Evolutionary conservation across 2,888 invertebrate species (phyloP), one percentile per base, ranked within the genome.

Genomic region (Scaptomyza tumidula): DNA sequence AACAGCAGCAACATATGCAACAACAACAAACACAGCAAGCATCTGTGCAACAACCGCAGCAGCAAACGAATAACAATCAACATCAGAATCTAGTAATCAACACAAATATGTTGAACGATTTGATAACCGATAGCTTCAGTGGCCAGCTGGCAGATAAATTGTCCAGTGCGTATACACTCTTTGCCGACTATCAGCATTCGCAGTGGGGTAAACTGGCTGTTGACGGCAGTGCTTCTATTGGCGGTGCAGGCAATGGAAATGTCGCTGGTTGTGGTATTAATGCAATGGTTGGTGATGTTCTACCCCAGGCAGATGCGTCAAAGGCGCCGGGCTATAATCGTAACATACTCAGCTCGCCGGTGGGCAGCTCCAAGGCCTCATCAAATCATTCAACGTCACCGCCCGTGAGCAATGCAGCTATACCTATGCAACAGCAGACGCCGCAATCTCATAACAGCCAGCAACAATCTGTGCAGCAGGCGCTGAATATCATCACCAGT

Each of bases 321-420:
- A 98, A 98, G 92, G 98, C 98, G 65, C 98, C 98, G 0, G 98
- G 98, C 0, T 98, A 98, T 92, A 92, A 92, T 81, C 94, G 97
- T 87, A 95, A 94, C 53, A 94, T 95, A 45, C 95, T 96, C 72
- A 96, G 96, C 90, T 96, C 96, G 7, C 97, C 97, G 0, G 95
- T 95, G 3, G 95, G 95, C 41, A 95, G 95, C 41, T 95, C 95
- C 0, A 94, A 94, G 44, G 94, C 94, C 76, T 93, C 94, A 1
- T 93, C 93, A 77, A 88, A 86, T 69, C 93, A 93, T 63, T 93
- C 93, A 55, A 93, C 93, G 14, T 93, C 94, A 16, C 94, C 94
- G 44, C 94, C 94, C 1, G 89, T 90, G 29, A 88, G 85, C 35
- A 89, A 85, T 54, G 68, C 64, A 61, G 48, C 69, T 45, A 14